Conservation (phyloP, 2,113 vertebrate genomes). For the Agelaius tricolor region DNA sequence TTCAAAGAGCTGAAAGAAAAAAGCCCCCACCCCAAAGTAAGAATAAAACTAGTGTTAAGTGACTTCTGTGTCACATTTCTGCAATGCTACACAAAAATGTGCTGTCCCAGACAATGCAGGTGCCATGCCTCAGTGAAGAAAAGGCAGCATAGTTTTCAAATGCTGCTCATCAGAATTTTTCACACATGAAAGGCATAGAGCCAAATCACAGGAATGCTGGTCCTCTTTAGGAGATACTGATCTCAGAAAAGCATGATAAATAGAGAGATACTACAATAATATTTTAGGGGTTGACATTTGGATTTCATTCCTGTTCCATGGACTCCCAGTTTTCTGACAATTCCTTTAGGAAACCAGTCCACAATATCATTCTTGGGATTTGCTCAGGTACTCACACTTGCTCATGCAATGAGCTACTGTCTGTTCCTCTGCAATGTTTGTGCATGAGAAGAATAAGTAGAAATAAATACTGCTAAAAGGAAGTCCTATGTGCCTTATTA, state of each 20-base stretch:
- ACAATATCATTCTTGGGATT: background rate
- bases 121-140: fast-evolving
- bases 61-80: background rate
- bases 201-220: background rate
- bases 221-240: background rate
- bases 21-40: background rate
- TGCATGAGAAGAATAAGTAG: background rate
- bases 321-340: background rate
- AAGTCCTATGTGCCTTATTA: background rate
- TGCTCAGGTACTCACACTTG: background rate
- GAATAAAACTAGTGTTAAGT: background rate
- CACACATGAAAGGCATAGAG: background rate
- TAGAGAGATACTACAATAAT: background rate
- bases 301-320: background rate
- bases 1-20: conserved; percentile 87
- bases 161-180: background rate
- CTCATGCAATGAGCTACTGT: background rate
- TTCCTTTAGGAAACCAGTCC: background rate
- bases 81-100: background rate
- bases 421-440: background rate
- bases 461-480: background rate
- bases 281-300: background rate
- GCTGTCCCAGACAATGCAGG: background rate
- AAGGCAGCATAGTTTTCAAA: background rate
- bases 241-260: background rate